Base-by-base conservation (phyloP, 2,797 vertebrate genomes). In the Varecia variegata region DNA sequence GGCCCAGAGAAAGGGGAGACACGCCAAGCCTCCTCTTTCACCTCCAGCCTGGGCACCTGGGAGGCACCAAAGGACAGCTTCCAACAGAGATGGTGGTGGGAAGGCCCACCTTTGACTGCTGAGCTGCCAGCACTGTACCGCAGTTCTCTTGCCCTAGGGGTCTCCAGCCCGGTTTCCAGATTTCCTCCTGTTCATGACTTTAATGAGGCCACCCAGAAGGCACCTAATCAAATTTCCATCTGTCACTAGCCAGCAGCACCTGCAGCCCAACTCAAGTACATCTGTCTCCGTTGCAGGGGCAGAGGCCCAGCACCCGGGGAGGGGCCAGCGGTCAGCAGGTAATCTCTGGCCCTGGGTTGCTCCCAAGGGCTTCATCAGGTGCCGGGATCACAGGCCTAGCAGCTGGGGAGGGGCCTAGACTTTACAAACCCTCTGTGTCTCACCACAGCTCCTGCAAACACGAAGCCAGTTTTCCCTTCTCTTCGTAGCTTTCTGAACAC, bases 141-240 rank as follows among this genome's bases (percentile, higher is more conserved):
- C 10, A 23, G 23, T 4, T 45, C 50, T 91, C 88, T 88, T 38
- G 88, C 45, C 25, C 62, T 70, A n/a, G 14, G 14, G 56, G 40
- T 73, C 47, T 47, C 32, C 13, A 60, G 60, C 25, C 50, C 2
- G 45, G 45, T 43, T 40, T 79, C 27, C 90, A 62, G 25, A 43
- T 82, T 85, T 73, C 74, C 27, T 73, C 40, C 92, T 77, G 60
- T 74, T 96, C 94, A 90, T 96, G 10, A 0, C 20, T 82, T 97
- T 98, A 96, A 96, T 60, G 52, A 20, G 86, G 52, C 94, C 96
- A 54, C 68, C 73, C 95, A 87, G 85, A 77, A 98, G 92, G 92
- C 88, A 52, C n/a, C 47, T 97, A 97, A 98, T 98, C 97, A 71
- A 89, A 97, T 98, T 94, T 77, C 95, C 94, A 84, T 86, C 97